Evolutionary conservation across 37 sponge, comb jelly and placozoan genomes (phyloP), one percentile per base, ranked within the genome.

Genomic region (Petrosia ficiformis): DNA sequence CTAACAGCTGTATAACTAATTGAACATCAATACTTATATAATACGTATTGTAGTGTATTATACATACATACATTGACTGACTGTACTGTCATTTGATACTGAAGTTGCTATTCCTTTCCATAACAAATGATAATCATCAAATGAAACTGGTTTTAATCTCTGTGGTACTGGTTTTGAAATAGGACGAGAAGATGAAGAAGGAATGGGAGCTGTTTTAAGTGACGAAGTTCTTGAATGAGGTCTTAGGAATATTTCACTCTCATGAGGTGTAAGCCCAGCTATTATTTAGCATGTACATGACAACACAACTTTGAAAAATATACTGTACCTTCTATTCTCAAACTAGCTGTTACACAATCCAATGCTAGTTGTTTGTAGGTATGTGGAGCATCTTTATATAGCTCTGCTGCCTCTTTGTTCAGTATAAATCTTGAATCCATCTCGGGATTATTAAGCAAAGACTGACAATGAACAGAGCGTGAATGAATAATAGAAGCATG

Each of bases 81-180:
- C 44, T 40, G 26, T 3, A 22, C 28, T 2, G 22, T 70, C 44
- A 1, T 30, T 52, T 35, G 86, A 65, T 42, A 75, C 44, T 2
- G 94, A 85, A 16, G 94, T 93, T 33, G 94, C 94, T 60, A 93
- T 76, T 0, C 90, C 90, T 74, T 74, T 88, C 94, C 94, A 93
- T 3, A 88, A 42, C 2, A 70, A 42, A 37, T 81, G 86, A 67
- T 93, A 93, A 60, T 93, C 86, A 75, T 82, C 89, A 81, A 82
- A 93, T 25, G 94, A 89, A 3, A 92, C 42, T 25, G 39, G 66
- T 56, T 68, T 75, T 30, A 58, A 24, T 73, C 32, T 70, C 3
- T 42, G 43, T 1, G 38, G 2, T 30, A 16, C 44, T 39, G 29
- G 6, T 11, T 5, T 24, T 4, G 44, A 44, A 25, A 24, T 4